phyloP scores from a whole-genome alignment of 2,888 invertebrate species.

The Cosmia trapezina region DNA sequence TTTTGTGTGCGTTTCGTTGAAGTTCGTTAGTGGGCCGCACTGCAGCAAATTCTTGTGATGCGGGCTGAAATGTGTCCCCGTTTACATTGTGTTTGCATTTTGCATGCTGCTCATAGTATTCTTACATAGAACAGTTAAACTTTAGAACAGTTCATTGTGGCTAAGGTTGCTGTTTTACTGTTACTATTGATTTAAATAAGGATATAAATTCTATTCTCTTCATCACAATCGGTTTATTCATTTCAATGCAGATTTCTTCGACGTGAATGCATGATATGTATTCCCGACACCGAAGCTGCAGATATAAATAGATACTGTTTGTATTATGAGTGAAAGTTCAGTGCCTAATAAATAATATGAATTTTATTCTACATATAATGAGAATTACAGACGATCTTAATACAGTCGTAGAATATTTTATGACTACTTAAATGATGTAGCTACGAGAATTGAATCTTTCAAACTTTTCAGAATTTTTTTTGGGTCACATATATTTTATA shows the following conservation, averaged over 20 bases:
- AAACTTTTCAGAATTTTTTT: neutral
- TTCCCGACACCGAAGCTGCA: slow-evolving; percentile 27
- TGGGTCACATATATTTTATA: too few relatives aligned
- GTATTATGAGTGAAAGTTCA: slow-evolving; percentile 43
- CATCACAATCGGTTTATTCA: slow-evolving; percentile 37
- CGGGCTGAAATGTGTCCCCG: slow-evolving; percentile 50
- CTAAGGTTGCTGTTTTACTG: slow-evolving; percentile 15
- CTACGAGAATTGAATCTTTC: neutral
- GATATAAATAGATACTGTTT: slow-evolving; percentile 37
- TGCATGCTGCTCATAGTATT: slow-evolving; percentile 22
- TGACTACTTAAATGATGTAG: neutral
- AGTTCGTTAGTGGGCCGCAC: slow-evolving; percentile 65
- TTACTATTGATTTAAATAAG: slow-evolving; percentile 24
- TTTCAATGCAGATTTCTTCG: slow-evolving; percentile 34
- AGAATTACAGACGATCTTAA: neutral
- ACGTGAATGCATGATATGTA: slow-evolving; percentile 33
- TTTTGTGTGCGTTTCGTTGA: slow-evolving; percentile 46
- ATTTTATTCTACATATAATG: neutral
- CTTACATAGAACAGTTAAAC: slow-evolving; percentile 37
- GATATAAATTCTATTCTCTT: slow-evolving; percentile 23
- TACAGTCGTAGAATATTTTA: neutral
- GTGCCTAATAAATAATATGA: slow-evolving; percentile 8
- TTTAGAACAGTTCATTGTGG: slow-evolving; percentile 16
- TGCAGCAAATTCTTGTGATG: slow-evolving; percentile 70
- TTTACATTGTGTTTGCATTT: slow-evolving; percentile 55